Evolutionary conservation across 2,797 vertebrate genomes (phyloP).

Genomic region (Pangasius djambal): DNA sequence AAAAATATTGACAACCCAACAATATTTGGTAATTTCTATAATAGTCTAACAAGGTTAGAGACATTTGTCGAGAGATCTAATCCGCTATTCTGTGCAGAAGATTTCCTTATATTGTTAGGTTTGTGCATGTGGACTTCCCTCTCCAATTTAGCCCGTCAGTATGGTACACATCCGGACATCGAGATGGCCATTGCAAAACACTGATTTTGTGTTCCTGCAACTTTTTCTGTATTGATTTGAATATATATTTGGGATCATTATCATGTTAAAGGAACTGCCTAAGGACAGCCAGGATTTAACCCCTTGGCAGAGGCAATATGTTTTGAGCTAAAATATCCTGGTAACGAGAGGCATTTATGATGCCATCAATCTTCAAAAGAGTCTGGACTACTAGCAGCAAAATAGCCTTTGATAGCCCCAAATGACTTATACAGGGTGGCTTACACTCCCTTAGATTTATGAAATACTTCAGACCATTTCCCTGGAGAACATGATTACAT

Average conservation of each 20-base stretch:
- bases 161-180: neutral
- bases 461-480: neutral
- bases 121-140: neutral
- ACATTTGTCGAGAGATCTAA: neutral
- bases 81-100: neutral
- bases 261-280: neutral
- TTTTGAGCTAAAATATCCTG: neutral
- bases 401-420: neutral
- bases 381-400: neutral
- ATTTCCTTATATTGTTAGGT: neutral
- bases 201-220: neutral
- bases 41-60: neutral
- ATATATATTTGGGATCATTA: neutral
- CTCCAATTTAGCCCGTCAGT: neutral
- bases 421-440: neutral
- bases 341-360: neutral
- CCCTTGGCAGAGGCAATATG: neutral
- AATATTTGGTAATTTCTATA: neutral
- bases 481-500: neutral
- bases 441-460: neutral
- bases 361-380: neutral
- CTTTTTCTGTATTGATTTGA: neutral
- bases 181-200: neutral
- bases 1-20: neutral
- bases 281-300: neutral